Evolutionary conservation across 2,797 vertebrate species (phyloP), one percentile per base, ranked within the genome.

Genomic region (Octomys mimax): DNA sequence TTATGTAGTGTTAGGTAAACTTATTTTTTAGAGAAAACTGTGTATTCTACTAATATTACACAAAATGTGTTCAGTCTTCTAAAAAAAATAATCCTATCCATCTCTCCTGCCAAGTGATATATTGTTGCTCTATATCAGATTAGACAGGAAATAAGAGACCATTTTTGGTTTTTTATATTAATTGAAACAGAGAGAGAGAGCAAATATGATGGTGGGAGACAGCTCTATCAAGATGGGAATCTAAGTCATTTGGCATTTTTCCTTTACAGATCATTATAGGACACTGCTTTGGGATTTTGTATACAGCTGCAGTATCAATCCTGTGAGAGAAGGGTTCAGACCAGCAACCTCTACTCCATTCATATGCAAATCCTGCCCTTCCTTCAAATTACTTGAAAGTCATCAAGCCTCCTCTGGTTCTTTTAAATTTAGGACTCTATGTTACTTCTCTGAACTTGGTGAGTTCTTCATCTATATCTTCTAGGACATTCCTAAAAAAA

Each of bases 381-480:
- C 13, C 49, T 96, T 94, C 73, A 87, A 68, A 95, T n/a, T 57
- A 6, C n/a, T 61, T 68, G 73, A 95, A 95, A 66, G 49, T 59
- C 77, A 36, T 80, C 86, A 94, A 92, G n/a, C 33, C 2, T 75
- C 21, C 8, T 10, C n/a, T 89, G 39, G 3, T 77, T 46, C 59
- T 89, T 91, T 92, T 42, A 88, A 77, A 6, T 19, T 54, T 78
- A 75, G 82, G 85, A 80, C 42, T 78, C 57, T 91, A 9, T 42
- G 7, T 36, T 36, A 26, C n/a, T 78, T 84, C 31, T 86, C 83
- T 66, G 70, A 80, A 79, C 64, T 92, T 26, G 49, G 14, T 66
- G 52, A 28, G 18, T 83, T 94, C 10, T 91, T 84, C 36, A 75
- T 36, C 26, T 82, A 1, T 46, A 36, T 77, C 68, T 88, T 82